Evolutionary conservation across 2,113 vertebrate genomes (phyloP).

Genomic region (Epinephelus lanceolatus): DNA sequence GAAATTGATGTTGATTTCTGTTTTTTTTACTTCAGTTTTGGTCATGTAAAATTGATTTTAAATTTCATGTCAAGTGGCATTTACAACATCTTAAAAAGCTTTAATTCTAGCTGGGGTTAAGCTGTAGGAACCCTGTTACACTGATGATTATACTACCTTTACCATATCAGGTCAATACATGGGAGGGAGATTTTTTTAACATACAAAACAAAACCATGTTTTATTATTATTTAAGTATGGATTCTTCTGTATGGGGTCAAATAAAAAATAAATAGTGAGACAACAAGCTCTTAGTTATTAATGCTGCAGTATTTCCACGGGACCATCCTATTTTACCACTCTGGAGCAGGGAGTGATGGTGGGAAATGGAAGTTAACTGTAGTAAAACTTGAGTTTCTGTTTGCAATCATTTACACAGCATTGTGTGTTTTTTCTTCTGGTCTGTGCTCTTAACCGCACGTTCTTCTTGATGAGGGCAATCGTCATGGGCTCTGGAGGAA

Average conservation of each 20-base stretch:
- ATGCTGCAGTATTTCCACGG: conserved; percentile 14
- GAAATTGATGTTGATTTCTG: no score
- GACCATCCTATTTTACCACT: conserved; percentile 24
- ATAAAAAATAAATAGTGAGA: background rate
- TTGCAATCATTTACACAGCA: conserved; percentile 28
- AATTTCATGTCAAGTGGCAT: no score
- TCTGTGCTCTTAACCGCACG: conserved; percentile 27
- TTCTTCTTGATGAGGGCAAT: conserved; percentile 36
- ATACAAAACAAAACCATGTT: background rate
- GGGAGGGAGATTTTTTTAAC: background rate
- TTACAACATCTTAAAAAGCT: no score
- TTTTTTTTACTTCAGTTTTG: no score
- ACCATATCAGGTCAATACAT: background rate
- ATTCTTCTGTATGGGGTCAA: background rate
- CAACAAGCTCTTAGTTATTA: conserved; percentile 25
- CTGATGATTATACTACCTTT: background rate
- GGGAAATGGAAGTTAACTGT: conserved; percentile 23
- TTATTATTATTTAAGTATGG: background rate
- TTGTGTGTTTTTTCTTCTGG: conserved; percentile 8
- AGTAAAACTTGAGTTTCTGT: conserved; percentile 24
- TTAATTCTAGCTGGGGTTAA: no score
- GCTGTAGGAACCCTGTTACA: no score
- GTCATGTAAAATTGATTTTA: no score
- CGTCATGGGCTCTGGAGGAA: conserved; percentile 33
- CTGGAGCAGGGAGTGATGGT: background rate